Evolutionary conservation across 2,888 invertebrate genomes (phyloP).

Genomic region (Alviniconcha strummeri): DNA sequence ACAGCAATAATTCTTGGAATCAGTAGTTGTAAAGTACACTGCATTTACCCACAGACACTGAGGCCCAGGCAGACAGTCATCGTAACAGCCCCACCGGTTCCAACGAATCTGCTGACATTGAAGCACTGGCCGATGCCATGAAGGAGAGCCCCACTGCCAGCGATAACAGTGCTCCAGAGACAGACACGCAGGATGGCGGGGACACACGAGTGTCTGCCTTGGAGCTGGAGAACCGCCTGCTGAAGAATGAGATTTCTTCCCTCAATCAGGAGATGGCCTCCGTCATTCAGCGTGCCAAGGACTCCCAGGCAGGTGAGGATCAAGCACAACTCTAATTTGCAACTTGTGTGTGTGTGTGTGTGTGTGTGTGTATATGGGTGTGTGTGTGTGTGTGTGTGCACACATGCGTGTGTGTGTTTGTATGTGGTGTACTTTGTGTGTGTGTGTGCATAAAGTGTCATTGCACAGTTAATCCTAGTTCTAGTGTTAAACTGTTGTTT

Average conservation of each 20-base stretch:
- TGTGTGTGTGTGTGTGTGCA: too few relatives aligned
- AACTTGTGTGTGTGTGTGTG: too few relatives aligned
- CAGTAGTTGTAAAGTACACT: too few relatives aligned
- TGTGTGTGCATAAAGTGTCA: too few relatives aligned
- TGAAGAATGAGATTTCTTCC: conserved; percentile 76
- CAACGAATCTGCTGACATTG: conserved; percentile 57
- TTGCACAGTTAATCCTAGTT: too few relatives aligned
- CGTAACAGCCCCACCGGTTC: conserved; percentile 57
- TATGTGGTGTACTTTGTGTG: too few relatives aligned
- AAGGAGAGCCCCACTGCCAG: conserved; percentile 63
- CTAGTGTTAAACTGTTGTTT: too few relatives aligned
- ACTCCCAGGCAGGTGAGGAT: conserved; percentile 74
- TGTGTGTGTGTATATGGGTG: too few relatives aligned
- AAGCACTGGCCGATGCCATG: conserved; percentile 63
- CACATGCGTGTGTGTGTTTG: too few relatives aligned
- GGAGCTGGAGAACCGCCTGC: conserved; percentile 72
- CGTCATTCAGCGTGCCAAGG: conserved; percentile 74
- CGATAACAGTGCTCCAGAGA: conserved; percentile 60
- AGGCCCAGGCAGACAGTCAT: conserved; percentile 25
- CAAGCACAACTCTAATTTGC: too few relatives aligned
- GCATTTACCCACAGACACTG: not conserved
- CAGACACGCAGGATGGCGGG: conserved; percentile 37
- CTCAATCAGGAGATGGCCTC: conserved; percentile 76
- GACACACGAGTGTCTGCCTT: conserved; percentile 62
- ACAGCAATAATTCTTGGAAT: too few relatives aligned